Evolutionary conservation across 2,113 vertebrate species (phyloP).

Genomic region (Fulmarus glacialis): DNA sequence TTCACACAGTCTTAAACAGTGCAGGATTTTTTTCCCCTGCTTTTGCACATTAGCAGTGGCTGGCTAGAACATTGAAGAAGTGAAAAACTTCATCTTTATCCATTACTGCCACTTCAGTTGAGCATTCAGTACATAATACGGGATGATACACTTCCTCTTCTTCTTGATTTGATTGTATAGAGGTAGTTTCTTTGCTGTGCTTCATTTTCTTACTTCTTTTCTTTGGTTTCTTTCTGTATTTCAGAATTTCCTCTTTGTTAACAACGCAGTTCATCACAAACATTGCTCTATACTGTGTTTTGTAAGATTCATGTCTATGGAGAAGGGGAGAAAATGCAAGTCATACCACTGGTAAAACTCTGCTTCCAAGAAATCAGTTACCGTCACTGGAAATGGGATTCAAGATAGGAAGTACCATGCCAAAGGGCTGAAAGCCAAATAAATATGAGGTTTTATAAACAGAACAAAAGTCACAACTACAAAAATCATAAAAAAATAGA

Average conservation of each 20-base stretch:
- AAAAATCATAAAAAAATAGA: neutral
- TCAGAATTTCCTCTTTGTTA: constrained; percentile 87
- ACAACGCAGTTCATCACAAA: constrained; percentile 97
- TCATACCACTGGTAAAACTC: neutral
- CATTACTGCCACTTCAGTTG: constrained; percentile 92
- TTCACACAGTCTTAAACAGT: neutral
- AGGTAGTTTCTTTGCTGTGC: neutral
- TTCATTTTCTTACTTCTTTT: constrained; percentile 75
- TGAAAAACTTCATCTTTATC: constrained; percentile 96
- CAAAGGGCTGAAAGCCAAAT: neutral
- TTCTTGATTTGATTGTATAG: constrained; percentile 39
- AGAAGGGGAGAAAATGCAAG: constrained; percentile 50
- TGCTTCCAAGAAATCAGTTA: neutral
- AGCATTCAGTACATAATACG: constrained; percentile 90
- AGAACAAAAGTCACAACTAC: neutral
- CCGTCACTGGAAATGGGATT: neutral
- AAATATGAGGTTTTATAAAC: neutral
- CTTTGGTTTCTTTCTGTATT: constrained; percentile 81
- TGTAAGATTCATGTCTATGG: constrained; percentile 91
- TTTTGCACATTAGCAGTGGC: constrained; percentile 81
- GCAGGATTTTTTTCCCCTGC: neutral
- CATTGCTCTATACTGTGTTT: constrained; percentile 96
- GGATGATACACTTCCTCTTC: constrained; percentile 88
- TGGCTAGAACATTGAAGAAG: constrained; percentile 95
- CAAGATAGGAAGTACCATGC: neutral